These are phyloP conservation scores for Hippopotamus amphibius DNA, from an alignment of 2,113 vertebrate genomes.

Conservation along the genomic window DNA sequence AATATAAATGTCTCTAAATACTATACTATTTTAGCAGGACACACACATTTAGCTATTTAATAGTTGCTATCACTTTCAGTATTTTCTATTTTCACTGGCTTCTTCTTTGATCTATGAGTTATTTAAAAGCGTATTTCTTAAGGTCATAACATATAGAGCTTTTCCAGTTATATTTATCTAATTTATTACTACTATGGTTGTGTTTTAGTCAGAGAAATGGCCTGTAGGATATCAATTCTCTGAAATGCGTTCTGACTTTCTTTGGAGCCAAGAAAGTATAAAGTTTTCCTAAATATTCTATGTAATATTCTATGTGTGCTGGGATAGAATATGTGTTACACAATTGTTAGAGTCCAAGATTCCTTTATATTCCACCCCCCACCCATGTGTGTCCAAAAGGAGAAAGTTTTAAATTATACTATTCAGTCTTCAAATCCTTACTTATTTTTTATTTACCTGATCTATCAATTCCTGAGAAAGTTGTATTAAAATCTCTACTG, in stretches of 20 bases:
- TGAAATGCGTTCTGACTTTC: not conserved
- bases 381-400: too few species aligned
- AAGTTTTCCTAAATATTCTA: not conserved
- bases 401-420: not conserved
- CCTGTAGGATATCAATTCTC: not conserved
- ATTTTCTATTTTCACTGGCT: not conserved
- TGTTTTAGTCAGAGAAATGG: not conserved
- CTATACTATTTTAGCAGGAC: not conserved
- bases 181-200: not conserved
- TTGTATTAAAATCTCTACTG: not conserved
- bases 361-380: not conserved
- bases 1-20: not conserved
- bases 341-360: not conserved
- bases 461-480: not conserved
- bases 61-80: not conserved
- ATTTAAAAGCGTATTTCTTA: not conserved
- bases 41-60: not conserved
- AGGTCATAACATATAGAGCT: not conserved
- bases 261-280: not conserved
- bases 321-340: not conserved
- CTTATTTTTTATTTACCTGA: slow-evolving; percentile 8
- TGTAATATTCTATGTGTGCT: not conserved
- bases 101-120: not conserved
- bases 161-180: not conserved
- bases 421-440: not conserved